Evolutionary conservation across 1,140 invertebrate species (phyloP).

Genomic region (Drosophila parabipectinata): DNA sequence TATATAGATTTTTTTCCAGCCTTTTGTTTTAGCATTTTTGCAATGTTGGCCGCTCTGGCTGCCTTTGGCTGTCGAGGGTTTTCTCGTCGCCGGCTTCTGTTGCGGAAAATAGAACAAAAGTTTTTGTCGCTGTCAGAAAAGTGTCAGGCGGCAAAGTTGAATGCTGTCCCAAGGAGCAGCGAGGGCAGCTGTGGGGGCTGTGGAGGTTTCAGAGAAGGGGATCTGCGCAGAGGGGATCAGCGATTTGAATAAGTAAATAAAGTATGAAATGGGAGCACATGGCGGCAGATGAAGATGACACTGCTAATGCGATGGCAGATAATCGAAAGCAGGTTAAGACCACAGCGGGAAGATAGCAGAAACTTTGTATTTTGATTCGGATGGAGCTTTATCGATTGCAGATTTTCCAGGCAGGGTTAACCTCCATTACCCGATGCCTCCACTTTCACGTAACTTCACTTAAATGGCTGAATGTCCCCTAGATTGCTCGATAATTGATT

Average conservation of each 20-base stretch:
- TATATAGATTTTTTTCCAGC: conserved; percentile 55
- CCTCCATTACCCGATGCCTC: background rate
- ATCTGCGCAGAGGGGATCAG: conserved; percentile 27
- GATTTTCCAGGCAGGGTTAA: background rate
- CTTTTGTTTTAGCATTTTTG: conserved; percentile 76
- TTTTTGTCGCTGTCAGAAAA: conserved; percentile 82
- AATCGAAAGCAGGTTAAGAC: conserved; percentile 48
- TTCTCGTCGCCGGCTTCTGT: conserved; percentile 53
- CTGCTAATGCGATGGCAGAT: conserved; percentile 65
- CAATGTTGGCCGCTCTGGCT: conserved; percentile 39
- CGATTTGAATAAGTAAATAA: conserved; percentile 83
- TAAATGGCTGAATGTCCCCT: conserved; percentile 1
- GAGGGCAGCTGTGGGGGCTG: conserved; percentile 14
- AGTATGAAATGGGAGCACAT: conserved; percentile 60
- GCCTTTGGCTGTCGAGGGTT: conserved; percentile 53
- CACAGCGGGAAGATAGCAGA: conserved; percentile 19
- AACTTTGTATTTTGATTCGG: conserved; percentile 3
- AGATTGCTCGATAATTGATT: conserved; percentile 63
- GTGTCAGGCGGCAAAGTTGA: conserved; percentile 82
- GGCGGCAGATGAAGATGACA: conserved; percentile 75
- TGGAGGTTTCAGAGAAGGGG: conserved; percentile 10
- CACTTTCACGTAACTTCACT: conserved; percentile 1
- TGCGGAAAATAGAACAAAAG: conserved; percentile 78
- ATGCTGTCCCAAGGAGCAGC: conserved; percentile 56
- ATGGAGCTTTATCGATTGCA: conserved; percentile 15